Percentiles rank a stretch among this genome's conserved stretches.
phyloP scores from a whole-genome alignment of 2,113 vertebrate genomes.

The Tychaedon coryphoeus region DNA sequence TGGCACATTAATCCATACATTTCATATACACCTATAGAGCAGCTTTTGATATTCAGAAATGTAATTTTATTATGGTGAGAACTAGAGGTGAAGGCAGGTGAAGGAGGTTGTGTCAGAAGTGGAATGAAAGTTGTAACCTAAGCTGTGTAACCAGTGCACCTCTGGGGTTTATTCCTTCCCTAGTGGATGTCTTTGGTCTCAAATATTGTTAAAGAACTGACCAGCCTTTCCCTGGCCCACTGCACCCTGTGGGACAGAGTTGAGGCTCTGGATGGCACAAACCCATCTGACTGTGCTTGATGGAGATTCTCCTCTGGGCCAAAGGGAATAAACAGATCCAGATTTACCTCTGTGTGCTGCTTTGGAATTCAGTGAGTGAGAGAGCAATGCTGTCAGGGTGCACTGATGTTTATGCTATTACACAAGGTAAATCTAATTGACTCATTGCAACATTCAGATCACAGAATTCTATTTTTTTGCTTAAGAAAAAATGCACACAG shows the following conservation, averaged over 20 bases:
- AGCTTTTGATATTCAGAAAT: background rate
- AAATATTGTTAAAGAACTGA: background rate
- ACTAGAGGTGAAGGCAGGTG: background rate
- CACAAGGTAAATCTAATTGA: background rate
- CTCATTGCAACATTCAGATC: background rate
- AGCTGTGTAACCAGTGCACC: background rate
- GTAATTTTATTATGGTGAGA: background rate
- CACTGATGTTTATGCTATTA: background rate
- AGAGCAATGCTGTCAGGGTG: background rate
- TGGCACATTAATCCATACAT: constrained; percentile 29
- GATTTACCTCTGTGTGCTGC: background rate
- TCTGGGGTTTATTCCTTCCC: background rate
- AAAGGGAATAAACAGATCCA: background rate
- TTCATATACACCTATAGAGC: background rate
- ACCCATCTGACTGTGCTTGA: background rate
- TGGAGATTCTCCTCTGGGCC: background rate
- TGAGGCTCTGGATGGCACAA: background rate
- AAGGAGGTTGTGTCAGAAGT: background rate
- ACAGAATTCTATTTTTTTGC: background rate
- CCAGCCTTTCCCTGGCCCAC: background rate
- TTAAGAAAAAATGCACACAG: background rate
- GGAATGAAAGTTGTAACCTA: background rate
- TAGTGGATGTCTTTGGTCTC: background rate
- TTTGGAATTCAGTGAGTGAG: background rate
- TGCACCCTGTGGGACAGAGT: background rate